phyloP scores from a whole-genome alignment of 1,140 invertebrate species.

The Alviniconcha marisindica region DNA sequence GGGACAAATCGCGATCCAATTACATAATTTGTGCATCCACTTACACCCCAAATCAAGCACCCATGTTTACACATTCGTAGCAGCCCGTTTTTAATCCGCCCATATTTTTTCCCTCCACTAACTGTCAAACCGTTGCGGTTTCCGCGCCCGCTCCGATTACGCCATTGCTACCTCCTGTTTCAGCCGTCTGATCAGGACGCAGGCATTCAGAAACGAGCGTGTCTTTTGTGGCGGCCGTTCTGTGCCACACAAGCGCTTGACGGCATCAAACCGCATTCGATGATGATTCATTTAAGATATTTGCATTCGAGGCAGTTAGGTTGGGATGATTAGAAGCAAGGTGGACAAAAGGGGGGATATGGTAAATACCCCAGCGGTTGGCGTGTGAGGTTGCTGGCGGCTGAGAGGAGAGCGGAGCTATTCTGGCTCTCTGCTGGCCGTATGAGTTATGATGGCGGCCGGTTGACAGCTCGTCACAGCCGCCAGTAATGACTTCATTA shows the following conservation, averaged over 20 bases:
- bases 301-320: background rate
- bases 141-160: constrained; percentile 18
- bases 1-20: constrained; percentile 33
- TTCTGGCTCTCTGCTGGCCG: background rate
- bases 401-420: too few relatives aligned
- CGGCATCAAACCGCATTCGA: constrained; percentile 19
- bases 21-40: constrained; percentile 32
- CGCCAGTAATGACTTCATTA: constrained; percentile 6
- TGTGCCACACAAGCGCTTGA: background rate
- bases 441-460: constrained; percentile 1
- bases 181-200: background rate
- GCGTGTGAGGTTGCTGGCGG: background rate
- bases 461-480: background rate
- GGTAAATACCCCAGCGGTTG: background rate
- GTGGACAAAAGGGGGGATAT: background rate
- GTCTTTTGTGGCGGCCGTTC: background rate
- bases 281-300: constrained; percentile 36
- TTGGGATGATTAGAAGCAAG: background rate
- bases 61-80: constrained; percentile 17
- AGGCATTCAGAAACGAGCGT: background rate
- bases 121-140: background rate
- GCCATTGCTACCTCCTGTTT: background rate
- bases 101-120: background rate
- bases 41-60: constrained; percentile 16
- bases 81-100: background rate